Percentiles rank a stretch among this genome's conserved stretches.
Conservation (phyloP, 2,113 vertebrate species). For the Leptosomus discolor region DNA sequence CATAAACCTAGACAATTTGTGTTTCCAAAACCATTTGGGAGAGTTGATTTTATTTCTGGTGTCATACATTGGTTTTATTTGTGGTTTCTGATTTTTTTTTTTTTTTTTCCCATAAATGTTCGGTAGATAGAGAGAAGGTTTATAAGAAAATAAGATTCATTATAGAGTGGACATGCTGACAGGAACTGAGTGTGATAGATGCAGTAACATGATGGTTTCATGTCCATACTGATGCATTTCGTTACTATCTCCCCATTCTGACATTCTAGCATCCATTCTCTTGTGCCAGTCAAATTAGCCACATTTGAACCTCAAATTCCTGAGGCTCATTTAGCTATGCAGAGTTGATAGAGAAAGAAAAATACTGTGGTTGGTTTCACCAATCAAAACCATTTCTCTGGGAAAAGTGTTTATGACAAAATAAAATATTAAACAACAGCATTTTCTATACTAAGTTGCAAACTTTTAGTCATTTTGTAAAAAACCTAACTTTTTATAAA, state of each 20-base stretch:
- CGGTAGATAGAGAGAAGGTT: background rate
- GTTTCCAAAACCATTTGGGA: background rate
- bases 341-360: background rate
- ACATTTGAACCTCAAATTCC: background rate
- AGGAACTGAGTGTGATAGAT: background rate
- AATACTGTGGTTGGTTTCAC: background rate
- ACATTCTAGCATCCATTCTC: background rate
- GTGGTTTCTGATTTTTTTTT: background rate
- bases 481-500: slow-evolving; percentile 44
- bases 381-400: background rate
- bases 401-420: background rate
- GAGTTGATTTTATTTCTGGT: background rate
- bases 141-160: background rate
- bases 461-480: slow-evolving; percentile 42
- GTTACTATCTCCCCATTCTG: background rate
- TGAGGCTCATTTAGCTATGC: background rate
- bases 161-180: background rate
- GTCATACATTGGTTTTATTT: background rate
- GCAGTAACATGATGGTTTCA: background rate
- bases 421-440: background rate
- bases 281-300: background rate
- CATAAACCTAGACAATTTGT: background rate
- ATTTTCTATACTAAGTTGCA: background rate
- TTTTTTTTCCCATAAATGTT: background rate
- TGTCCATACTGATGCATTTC: background rate